Evolutionary conservation across 2,888 invertebrate species (phyloP), one percentile per base, ranked within the genome.

Genomic region (Anorthoa munda): DNA sequence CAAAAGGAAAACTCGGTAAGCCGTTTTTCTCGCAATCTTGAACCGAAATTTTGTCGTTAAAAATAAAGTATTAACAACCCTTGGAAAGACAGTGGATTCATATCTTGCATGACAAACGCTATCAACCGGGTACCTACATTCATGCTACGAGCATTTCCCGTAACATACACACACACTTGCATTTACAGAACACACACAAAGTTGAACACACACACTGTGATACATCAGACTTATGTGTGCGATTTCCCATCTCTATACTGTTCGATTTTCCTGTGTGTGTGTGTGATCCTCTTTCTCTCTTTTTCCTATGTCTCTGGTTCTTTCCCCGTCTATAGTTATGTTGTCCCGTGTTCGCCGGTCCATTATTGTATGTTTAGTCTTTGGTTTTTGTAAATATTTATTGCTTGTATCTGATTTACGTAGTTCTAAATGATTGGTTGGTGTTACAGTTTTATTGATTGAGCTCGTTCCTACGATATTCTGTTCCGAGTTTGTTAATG

Each of bases 301-400:
- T 66, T 79, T 72, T 76, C 88, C 84, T 85, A 86, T 89, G 85
- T 85, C 67, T 68, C 79, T 65, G 74, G 82, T 88, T 86, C 89
- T 75, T 79, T 91, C 66, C 12, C 9, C 39, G 31, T n/a, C 77
- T 87, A 90, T 89, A 90, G 89, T 88, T 91, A 88, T 89, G 87
- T 89, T 68, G 87, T 84, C 77, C 86, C 87, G 88, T 90, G 90
- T 90, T 90, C 89, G 88, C 87, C 90, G 91, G 92, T 92, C 93
- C 91, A 94, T 94, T 94, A 94, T 92, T 90, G 90, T 92, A 90
- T 92, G 90, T 89, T 93, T 91, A 92, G 89, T 88, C 85, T 88
- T 81, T 84, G 88, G 89, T 90, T 91, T 91, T 90, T 89, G 91
- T 91, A 90, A 90, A 90, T 89, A 90, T 89, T 86, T 83, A 86